A percentile compares a stretch with the other conserved stretches of the same genome.
These are phyloP conservation scores for Nettapus auritus DNA, from an alignment of 2,113 vertebrate species.

Conservation along the genomic window DNA sequence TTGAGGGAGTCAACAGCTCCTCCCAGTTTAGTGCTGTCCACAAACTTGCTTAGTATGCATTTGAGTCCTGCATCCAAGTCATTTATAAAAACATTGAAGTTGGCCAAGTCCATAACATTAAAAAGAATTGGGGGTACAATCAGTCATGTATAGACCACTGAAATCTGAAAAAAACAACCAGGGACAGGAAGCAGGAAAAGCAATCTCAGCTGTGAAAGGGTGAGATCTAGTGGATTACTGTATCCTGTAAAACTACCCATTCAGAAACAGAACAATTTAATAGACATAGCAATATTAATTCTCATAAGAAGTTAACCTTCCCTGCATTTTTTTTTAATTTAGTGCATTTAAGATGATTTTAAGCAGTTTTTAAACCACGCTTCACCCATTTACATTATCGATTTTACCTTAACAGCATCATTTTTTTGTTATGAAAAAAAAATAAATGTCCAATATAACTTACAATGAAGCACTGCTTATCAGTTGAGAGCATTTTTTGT, in stretches of 20 bases:
- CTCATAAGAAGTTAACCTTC: background rate
- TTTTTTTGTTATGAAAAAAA: fast-evolving
- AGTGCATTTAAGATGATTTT: background rate
- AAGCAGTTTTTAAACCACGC: background rate
- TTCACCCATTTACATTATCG: too few species aligned
- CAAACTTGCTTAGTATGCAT: background rate
- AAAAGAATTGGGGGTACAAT: background rate
- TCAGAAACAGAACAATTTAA: background rate
- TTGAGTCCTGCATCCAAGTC: background rate
- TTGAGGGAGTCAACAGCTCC: background rate
- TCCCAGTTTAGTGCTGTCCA: background rate
- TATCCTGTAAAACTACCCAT: background rate
- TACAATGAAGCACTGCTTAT: background rate
- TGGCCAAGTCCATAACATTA: background rate
- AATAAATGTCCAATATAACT: background rate
- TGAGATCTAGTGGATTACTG: background rate
- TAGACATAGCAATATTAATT: background rate
- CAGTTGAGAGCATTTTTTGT: background rate
- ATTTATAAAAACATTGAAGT: background rate
- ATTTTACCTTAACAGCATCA: background rate
- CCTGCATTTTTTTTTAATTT: background rate
- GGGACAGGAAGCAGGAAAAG: background rate
- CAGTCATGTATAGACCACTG: background rate
- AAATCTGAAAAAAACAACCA: background rate
- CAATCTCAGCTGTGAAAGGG: background rate